A percentile compares a stretch with the other conserved stretches of the same genome.
Conservation (phyloP, 1,140 invertebrate species). For the Cardiocondyla obscurior region DNA sequence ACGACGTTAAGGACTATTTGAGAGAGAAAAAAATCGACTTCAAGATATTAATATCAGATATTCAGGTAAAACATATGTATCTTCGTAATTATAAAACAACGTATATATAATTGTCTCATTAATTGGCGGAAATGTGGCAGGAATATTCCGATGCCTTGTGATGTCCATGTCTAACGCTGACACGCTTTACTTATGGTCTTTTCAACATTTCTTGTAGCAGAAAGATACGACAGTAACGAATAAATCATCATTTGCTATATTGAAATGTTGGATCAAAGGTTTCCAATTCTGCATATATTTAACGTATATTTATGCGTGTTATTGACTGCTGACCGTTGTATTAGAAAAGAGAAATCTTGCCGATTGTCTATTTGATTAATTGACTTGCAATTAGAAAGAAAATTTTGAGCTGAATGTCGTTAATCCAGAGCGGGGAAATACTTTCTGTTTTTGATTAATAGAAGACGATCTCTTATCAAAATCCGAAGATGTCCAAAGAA, state of each 20-base stretch:
- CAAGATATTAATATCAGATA: conserved; percentile 89
- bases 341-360: neutral
- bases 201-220: neutral
- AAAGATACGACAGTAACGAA: neutral
- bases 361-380: neutral
- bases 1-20: conserved; percentile 87
- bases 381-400: neutral
- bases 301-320: neutral
- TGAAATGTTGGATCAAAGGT: neutral
- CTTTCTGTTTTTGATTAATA: conserved; percentile 67
- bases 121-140: neutral
- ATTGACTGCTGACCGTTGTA: neutral
- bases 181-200: conserved; percentile 27
- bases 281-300: neutral
- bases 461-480: conserved; percentile 88
- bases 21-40: conserved; percentile 87
- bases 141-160: neutral
- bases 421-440: neutral
- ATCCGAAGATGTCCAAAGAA: conserved; percentile 86
- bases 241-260: conserved; percentile 15
- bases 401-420: neutral
- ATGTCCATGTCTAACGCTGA: conserved; percentile 5
- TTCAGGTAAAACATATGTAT: conserved; percentile 89
- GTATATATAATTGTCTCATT: neutral
- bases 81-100: neutral